Evolutionary conservation across 2,113 vertebrate species (phyloP).

Genomic region (Dipodomys stephensi): DNA sequence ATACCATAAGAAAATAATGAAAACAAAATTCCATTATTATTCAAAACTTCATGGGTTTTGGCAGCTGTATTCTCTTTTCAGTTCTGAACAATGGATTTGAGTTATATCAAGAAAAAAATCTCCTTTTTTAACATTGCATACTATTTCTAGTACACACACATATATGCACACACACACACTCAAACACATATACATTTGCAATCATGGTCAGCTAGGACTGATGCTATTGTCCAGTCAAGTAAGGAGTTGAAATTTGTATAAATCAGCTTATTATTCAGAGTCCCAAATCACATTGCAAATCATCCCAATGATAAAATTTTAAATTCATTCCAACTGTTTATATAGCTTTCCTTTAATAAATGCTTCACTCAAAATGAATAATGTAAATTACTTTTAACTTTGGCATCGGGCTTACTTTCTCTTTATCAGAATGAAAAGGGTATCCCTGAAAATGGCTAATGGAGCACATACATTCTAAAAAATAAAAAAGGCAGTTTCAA

Average conservation of each 20-base stretch:
- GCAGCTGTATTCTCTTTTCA: neutral
- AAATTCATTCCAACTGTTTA: slow-evolving; percentile 24
- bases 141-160: neutral
- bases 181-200: neutral
- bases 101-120: slow-evolving; percentile 52
- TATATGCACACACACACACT: neutral
- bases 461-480: slow-evolving; percentile 1
- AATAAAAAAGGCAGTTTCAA: neutral
- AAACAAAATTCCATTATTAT: slow-evolving; percentile 58
- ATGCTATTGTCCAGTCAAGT: slow-evolving; percentile 50
- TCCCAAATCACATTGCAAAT: slow-evolving; percentile 42
- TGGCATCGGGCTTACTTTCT: neutral
- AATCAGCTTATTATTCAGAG: neutral
- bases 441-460: neutral
- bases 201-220: neutral
- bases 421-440: slow-evolving; percentile 16
- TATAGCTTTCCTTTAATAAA: slow-evolving; percentile 16
- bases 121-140: neutral
- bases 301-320: neutral
- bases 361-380: slow-evolving; percentile 20
- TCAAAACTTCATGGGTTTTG: neutral
- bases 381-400: slow-evolving; percentile 39
- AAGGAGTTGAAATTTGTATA: neutral
- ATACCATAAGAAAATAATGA: slow-evolving; percentile 44
- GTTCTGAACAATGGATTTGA: slow-evolving; percentile 59